Percentiles rank a stretch among this genome's conserved stretches.
phyloP scores from a whole-genome alignment of 1,140 invertebrate genomes.

The Acromyrmex echinatior region DNA sequence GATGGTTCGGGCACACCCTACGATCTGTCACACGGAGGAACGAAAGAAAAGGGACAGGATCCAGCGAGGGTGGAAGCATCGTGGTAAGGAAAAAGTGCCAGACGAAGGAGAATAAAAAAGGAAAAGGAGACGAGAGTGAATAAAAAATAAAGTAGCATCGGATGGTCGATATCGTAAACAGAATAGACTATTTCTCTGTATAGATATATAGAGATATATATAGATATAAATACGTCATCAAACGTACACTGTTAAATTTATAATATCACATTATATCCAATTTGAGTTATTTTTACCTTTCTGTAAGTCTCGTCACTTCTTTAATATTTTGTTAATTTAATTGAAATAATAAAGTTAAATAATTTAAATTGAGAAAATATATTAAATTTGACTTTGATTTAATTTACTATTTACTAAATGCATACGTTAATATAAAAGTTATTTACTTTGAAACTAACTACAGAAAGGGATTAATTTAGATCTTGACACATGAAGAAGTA shows the following conservation, averaged over 20 bases:
- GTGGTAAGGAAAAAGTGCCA: background rate
- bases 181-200: background rate
- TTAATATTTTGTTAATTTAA: no score
- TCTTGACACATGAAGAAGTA: no score
- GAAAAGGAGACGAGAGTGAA: background rate
- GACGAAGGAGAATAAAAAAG: background rate
- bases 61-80: background rate
- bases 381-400: no score
- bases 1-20: slow-evolving; percentile 17
- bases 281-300: no score
- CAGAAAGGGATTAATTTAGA: no score
- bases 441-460: no score
- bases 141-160: background rate
- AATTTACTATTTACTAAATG: no score
- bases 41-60: background rate
- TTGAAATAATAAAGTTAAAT: no score
- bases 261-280: no score
- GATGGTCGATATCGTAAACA: background rate
- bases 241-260: background rate
- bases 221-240: background rate
- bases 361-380: no score
- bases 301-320: no score
- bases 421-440: no score
- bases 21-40: slow-evolving; percentile 8
- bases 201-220: background rate